Conservation (phyloP, 35 echinoderm and acorn worm species). For the Ophiothrix spiculata region DNA sequence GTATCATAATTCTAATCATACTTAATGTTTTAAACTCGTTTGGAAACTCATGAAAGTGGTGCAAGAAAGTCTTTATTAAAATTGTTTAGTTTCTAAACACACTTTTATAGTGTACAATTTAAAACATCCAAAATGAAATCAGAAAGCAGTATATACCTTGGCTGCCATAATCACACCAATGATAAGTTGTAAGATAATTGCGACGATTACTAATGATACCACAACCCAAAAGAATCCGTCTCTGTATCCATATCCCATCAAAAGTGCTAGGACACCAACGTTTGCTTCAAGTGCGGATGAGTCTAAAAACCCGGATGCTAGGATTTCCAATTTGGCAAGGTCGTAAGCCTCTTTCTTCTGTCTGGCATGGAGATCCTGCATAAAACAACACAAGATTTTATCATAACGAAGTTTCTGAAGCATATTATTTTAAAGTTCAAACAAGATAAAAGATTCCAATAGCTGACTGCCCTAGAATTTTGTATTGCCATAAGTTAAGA, state of each 20-base stretch:
- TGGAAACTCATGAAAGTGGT: no score
- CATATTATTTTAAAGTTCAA: no score
- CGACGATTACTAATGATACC: not conserved
- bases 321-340: constrained; percentile 4
- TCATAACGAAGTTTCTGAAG: no score
- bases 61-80: no score
- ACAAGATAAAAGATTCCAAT: no score
- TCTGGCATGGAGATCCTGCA: not conserved
- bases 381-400: not conserved
- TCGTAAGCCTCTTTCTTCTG: constrained; percentile 2
- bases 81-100: no score
- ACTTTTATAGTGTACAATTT: no score
- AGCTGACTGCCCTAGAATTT: no score
- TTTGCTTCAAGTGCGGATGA: constrained; percentile 1
- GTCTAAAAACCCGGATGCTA: constrained; percentile 11
- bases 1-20: no score
- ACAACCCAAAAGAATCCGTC: not conserved
- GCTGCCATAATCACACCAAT: not conserved
- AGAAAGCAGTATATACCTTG: not conserved
- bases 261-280: not conserved
- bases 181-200: not conserved
- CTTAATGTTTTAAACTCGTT: no score
- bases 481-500: no score
- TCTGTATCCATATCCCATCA: constrained; percentile 5
- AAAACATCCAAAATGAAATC: no score